Conservation (phyloP, 2,797 vertebrate species). For the Gymnothorax javanicus region DNA sequence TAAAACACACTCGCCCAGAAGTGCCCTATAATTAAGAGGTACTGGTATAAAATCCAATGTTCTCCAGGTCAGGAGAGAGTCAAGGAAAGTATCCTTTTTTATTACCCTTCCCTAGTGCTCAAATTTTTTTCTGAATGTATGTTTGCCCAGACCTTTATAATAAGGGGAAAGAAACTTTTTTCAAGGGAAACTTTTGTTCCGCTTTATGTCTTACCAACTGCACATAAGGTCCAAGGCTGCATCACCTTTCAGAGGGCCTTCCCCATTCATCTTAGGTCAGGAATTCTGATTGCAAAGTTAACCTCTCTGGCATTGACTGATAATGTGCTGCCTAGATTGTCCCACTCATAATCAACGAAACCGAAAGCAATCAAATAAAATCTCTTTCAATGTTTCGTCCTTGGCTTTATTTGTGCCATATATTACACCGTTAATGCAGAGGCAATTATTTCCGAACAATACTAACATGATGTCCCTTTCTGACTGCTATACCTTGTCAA, state of each 20-base stretch:
- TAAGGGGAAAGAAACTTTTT: neutral
- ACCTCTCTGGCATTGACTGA: slow-evolving; percentile 46
- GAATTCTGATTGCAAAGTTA: slow-evolving; percentile 57
- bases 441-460: neutral
- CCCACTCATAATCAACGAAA: neutral
- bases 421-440: neutral
- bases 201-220: slow-evolving; percentile 28
- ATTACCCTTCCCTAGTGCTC: neutral
- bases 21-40: neutral
- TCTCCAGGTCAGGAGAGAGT: slow-evolving; percentile 7
- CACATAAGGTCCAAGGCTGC: neutral
- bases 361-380: neutral
- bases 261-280: slow-evolving; percentile 49
- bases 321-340: neutral
- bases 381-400: neutral
- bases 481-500: too few species aligned
- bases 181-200: neutral
- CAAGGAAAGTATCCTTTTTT: neutral
- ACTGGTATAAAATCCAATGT: neutral
- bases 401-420: neutral
- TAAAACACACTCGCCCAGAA: neutral
- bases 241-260: neutral
- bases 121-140: neutral
- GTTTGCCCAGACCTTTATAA: neutral
- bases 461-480: too few species aligned